Conservation (phyloP, 2,113 vertebrate genomes). For the Riparia riparia region DNA sequence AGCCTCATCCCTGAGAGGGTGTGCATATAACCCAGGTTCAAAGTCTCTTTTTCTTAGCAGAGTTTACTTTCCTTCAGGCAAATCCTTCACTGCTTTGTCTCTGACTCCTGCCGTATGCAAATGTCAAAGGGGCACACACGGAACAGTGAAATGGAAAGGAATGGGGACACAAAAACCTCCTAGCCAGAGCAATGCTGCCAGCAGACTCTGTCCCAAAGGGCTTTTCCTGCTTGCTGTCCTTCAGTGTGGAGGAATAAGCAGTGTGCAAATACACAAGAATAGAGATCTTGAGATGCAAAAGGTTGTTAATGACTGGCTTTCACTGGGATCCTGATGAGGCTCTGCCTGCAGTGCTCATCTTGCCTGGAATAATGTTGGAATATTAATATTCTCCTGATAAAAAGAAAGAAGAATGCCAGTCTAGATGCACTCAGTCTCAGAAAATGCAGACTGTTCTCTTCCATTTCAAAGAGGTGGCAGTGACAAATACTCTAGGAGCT, state of each 20-base stretch:
- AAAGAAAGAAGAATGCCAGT: neutral
- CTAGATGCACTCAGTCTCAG: neutral
- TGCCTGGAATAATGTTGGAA: neutral
- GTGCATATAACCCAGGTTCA: neutral
- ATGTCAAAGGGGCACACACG: neutral
- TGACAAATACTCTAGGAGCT: neutral
- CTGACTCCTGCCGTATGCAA: neutral
- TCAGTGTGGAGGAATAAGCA: neutral
- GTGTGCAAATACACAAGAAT: neutral
- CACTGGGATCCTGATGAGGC: neutral
- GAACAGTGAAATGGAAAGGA: neutral
- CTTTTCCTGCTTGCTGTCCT: neutral
- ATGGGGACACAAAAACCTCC: neutral
- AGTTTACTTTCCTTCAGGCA: conserved; percentile 13
- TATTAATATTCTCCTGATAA: neutral
- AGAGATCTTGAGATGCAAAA: neutral
- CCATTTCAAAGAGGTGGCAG: neutral
- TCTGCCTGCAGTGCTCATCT: neutral
- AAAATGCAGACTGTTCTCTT: neutral
- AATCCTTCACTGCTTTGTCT: conserved; percentile 9
- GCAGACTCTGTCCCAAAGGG: neutral
- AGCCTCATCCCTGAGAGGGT: neutral
- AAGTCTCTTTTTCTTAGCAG: neutral
- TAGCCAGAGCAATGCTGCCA: neutral
- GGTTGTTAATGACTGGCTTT: neutral